Evolutionary conservation across 2,113 vertebrate species (phyloP).

Genomic region (Anarrhichthys ocellatus): DNA sequence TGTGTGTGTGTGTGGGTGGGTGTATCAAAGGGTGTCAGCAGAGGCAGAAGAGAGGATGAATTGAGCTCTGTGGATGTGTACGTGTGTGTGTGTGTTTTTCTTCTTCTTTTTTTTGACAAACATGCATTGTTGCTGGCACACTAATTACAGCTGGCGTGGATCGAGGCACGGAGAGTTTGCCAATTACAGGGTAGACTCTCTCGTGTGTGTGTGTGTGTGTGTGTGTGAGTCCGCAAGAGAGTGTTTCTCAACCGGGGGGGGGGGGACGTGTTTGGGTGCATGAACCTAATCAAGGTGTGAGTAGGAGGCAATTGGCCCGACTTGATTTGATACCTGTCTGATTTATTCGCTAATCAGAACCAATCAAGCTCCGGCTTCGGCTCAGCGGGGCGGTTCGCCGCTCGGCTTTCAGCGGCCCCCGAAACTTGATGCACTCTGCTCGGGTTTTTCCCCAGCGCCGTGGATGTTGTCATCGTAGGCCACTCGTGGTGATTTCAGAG

Average conservation of each 20-base stretch:
- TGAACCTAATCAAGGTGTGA: constrained; percentile 80
- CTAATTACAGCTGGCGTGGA: constrained; percentile 77
- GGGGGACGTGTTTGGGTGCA: constrained; percentile 74
- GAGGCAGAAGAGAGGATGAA: constrained; percentile 53
- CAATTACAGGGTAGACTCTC: constrained; percentile 71
- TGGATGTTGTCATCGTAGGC: constrained; percentile 25
- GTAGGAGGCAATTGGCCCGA: constrained; percentile 76
- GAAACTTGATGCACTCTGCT: constrained; percentile 62
- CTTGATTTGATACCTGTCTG: constrained; percentile 82
- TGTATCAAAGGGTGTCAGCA: constrained; percentile 71
- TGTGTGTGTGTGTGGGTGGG: constrained; percentile 45
- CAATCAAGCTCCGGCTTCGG: constrained; percentile 74
- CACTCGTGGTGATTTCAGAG: constrained; percentile 47
- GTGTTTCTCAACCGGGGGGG: constrained; percentile 62
- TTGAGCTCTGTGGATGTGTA: constrained; percentile 52
- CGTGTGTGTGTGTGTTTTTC: constrained; percentile 28
- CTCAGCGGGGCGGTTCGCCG: constrained; percentile 58
- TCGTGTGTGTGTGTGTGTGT: background rate
- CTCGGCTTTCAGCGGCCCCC: constrained; percentile 61
- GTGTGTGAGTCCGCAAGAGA: constrained; percentile 5
- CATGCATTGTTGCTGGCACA: constrained; percentile 77
- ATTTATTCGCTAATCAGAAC: constrained; percentile 82
- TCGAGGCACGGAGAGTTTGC: constrained; percentile 70
- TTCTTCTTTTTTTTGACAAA: constrained; percentile 64
- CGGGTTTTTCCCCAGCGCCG: constrained; percentile 22